phyloP scores from a whole-genome alignment of 1,140 invertebrate genomes.

The Papilio glaucus region DNA sequence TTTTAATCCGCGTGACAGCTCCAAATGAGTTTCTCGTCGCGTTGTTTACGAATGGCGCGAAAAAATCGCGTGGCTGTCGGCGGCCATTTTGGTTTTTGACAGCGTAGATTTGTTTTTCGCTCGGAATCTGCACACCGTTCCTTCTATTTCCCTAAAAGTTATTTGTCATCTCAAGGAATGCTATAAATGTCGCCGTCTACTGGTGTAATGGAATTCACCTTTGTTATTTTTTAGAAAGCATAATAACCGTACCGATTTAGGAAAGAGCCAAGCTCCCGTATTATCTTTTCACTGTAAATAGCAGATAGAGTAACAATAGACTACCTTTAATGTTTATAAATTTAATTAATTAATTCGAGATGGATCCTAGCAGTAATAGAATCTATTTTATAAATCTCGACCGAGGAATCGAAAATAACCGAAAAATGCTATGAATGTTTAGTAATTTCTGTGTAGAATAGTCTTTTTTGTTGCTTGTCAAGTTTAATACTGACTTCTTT shows the following conservation, averaged over 20 bases:
- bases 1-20: slow-evolving; percentile 56
- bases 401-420: too few species aligned
- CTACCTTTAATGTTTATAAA: too few species aligned
- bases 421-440: too few species aligned
- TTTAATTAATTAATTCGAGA: too few species aligned
- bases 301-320: background rate
- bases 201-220: slow-evolving; percentile 41
- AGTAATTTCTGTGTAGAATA: background rate
- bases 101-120: slow-evolving; percentile 62
- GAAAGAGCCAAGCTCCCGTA: background rate
- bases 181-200: slow-evolving; percentile 43
- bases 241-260: background rate
- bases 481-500: background rate
- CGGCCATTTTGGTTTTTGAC: slow-evolving; percentile 60
- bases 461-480: background rate
- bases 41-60: slow-evolving; percentile 52
- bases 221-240: slow-evolving; percentile 22
- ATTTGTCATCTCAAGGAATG: slow-evolving; percentile 59
- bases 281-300: background rate
- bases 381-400: background rate
- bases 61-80: slow-evolving; percentile 54
- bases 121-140: slow-evolving; percentile 32
- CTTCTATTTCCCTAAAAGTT: slow-evolving; percentile 38
- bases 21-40: slow-evolving; percentile 55
- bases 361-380: too few species aligned